Percentiles rank a stretch among this genome's conserved stretches.
phyloP scores from a whole-genome alignment of 2,797 vertebrate genomes.

The Periparus ater region DNA sequence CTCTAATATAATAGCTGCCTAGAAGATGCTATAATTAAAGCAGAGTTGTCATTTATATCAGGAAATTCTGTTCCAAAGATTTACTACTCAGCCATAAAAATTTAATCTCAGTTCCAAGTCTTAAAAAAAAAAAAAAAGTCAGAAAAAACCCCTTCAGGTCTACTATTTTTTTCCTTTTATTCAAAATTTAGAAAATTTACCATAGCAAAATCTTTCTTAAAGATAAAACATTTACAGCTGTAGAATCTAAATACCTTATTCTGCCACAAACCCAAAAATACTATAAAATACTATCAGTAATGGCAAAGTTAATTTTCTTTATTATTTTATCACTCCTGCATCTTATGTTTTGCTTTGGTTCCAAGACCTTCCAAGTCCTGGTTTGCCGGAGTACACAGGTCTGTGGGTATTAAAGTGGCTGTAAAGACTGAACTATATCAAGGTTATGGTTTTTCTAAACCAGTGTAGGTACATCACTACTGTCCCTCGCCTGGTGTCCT shows the following conservation, averaged over 20 bases:
- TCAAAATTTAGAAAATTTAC: constrained; percentile 10
- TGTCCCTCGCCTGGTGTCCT: background rate
- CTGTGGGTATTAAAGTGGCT: background rate
- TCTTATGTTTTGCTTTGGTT: background rate
- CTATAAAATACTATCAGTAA: background rate
- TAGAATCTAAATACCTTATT: background rate
- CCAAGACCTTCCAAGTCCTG: background rate
- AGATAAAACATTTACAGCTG: background rate
- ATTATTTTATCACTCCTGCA: background rate
- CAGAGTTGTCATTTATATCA: constrained; percentile 34
- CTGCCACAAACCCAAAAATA: background rate
- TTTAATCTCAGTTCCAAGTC: constrained; percentile 2
- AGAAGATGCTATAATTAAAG: constrained; percentile 49
- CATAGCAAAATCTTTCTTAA: background rate
- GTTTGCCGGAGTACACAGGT: background rate
- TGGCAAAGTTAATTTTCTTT: background rate
- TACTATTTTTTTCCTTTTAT: background rate
- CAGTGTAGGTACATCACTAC: background rate
- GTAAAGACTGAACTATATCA: background rate
- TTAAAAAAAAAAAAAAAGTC: background rate
- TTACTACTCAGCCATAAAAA: constrained; percentile 34
- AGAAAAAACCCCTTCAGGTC: background rate
- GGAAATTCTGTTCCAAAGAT: constrained; percentile 36
- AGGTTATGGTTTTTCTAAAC: background rate
- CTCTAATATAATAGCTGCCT: constrained; percentile 12